These are phyloP conservation scores for Platysteira castanea DNA, from an alignment of 2,113 vertebrate genomes.

Conservation along the genomic window DNA sequence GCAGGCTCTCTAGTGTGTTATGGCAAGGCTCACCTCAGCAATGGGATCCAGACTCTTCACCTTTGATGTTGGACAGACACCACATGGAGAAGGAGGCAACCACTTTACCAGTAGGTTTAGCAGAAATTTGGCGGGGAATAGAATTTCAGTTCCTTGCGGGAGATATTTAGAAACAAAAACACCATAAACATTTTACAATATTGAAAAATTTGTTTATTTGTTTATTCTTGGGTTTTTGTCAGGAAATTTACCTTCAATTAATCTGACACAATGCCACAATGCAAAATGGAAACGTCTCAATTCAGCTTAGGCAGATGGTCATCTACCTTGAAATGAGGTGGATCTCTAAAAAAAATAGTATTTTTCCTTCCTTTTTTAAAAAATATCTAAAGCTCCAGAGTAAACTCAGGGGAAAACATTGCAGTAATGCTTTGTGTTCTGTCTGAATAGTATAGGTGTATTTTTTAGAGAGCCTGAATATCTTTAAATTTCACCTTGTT, in stretches of 20 bases:
- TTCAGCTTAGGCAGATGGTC: not conserved
- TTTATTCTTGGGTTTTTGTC: not conserved
- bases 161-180: not conserved
- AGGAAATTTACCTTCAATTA: not conserved
- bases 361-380: not conserved
- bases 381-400: not conserved
- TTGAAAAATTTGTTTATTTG: not conserved
- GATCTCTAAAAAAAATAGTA: not conserved
- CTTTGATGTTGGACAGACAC: not conserved
- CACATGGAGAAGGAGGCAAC: not conserved
- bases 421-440: not conserved
- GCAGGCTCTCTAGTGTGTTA: not conserved
- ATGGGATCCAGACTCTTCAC: not conserved
- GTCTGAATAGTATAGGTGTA: not conserved
- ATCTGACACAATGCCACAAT: not conserved
- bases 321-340: not conserved
- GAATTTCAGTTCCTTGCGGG: not conserved
- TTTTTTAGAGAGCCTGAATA: not conserved
- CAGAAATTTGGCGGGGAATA: not conserved
- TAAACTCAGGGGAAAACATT: not conserved
- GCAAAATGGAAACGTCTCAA: not conserved
- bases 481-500: not conserved
- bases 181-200: not conserved
- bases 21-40: not conserved
- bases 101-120: not conserved